These are phyloP conservation scores for Platygyra sinensis DNA, from an alignment of 64 coral and sea anemone species.

Conservation along the genomic window DNA sequence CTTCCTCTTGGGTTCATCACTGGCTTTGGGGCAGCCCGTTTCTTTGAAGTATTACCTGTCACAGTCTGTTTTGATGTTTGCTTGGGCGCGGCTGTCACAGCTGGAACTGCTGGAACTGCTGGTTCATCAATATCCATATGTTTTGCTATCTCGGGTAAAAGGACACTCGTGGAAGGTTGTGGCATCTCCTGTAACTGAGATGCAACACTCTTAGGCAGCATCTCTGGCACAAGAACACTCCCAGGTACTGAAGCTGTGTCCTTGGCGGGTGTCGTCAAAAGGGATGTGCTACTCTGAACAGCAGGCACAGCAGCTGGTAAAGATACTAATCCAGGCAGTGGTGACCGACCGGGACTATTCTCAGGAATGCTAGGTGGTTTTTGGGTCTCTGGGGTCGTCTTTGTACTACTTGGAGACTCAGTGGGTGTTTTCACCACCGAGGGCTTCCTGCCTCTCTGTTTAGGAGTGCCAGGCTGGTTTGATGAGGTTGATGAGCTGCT, in stretches of 20 bases:
- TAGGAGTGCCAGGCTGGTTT: slow-evolving; percentile 53
- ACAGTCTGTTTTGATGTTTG: slow-evolving; percentile 23
- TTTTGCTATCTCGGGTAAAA: slow-evolving; percentile 22
- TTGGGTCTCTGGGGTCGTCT: slow-evolving; percentile 27
- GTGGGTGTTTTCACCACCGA: slow-evolving; percentile 63
- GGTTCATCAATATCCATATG: neutral
- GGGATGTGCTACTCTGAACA: slow-evolving; percentile 17
- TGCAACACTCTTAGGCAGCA: slow-evolving; percentile 9
- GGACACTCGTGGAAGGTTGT: slow-evolving; percentile 2
- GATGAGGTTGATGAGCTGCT: neutral
- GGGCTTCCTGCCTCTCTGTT: slow-evolving; percentile 82
- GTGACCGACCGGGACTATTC: slow-evolving; percentile 8
- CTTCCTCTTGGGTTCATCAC: slow-evolving; percentile 89
- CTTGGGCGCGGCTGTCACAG: neutral
- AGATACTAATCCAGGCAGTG: slow-evolving; percentile 17
- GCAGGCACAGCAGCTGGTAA: slow-evolving; percentile 25
- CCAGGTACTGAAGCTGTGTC: neutral
- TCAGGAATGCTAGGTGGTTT: slow-evolving; percentile 31
- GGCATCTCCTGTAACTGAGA: slow-evolving; percentile 22
- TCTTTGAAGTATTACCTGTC: slow-evolving; percentile 34
- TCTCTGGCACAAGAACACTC: slow-evolving; percentile 8
- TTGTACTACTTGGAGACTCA: slow-evolving; percentile 7
- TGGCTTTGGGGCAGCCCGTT: slow-evolving; percentile 62
- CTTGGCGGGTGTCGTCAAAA: slow-evolving; percentile 21
- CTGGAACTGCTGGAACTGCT: neutral